Base-by-base conservation (phyloP, 1,140 invertebrate genomes). In the Bathynomus jamesi region DNA sequence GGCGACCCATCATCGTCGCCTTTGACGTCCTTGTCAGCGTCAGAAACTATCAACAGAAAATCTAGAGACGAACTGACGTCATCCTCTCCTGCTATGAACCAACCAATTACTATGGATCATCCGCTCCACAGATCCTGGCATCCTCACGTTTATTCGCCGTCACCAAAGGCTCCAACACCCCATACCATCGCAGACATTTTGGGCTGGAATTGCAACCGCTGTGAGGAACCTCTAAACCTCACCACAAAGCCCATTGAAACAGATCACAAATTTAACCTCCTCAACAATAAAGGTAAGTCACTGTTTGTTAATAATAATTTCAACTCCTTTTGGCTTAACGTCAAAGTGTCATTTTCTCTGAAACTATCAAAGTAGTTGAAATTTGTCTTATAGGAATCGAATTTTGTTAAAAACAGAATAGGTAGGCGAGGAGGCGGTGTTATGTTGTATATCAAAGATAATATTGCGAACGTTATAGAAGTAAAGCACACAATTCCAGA, bases 191-290 rank as follows among this genome's bases (percentile, higher is more conserved):
- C 72, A 3, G 72, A 73, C n/a, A 73, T 73, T 24, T 25, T 73
- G 25, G 72, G 72, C 11, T 73, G 67, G 72, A 32, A 61, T 32
- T 46, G 71, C 31, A 64, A 63, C 7, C 40, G 72, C 3, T 65
- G 17, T 27, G 72, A 73, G 10, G 72, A 73, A 21, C 72, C 72
- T 2, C 72, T 73, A 3, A 73, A 73, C 67, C 72, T 73, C 21
- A 73, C 72, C 4, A 73, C 72, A 11, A 67, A 67, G 3, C 72
- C 72, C 27, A 28, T n/a, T 4, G 72, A 73, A 30, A 8, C 60
- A n/a, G 46, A 72, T 31, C 27, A 29, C 27, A 64, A 53, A 67
- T 65, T 65, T 67, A 61, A 72, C 64, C n/a, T n/a, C n/a, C n/a
- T n/a, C n/a, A n/a, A n/a, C n/a, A n/a, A n/a, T n/a, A 31, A 30